Evolutionary conservation across 2,888 invertebrate genomes (phyloP).

Genomic region (Stenodema calcarata): DNA sequence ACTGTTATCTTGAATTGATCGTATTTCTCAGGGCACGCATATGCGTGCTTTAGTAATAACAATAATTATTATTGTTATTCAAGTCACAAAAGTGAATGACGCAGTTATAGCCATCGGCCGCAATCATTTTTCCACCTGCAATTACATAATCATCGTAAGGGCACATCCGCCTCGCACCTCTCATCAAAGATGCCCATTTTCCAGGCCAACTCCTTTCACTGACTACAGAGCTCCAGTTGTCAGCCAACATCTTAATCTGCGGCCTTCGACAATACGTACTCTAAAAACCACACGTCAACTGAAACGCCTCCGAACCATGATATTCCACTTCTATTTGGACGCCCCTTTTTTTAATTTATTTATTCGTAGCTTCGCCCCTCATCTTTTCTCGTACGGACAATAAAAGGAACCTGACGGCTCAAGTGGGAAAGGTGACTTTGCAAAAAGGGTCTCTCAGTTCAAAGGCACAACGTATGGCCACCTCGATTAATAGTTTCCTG

Average conservation of each 20-base stretch:
- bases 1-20: no score
- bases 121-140: no score
- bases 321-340: conserved; percentile 37
- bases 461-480: not conserved
- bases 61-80: no score
- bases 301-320: conserved; percentile 8
- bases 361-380: not conserved
- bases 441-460: not conserved
- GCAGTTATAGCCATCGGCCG: no score
- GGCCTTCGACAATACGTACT: not conserved
- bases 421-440: conserved; percentile 31
- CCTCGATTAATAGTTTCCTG: conserved; percentile 20
- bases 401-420: not conserved
- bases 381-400: not conserved
- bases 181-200: not conserved
- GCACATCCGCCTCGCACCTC: no score
- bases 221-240: not conserved
- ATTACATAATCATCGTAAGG: no score
- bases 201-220: not conserved
- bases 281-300: not conserved
- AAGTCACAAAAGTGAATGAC: no score
- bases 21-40: no score
- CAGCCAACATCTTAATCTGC: conserved; percentile 22
- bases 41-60: no score
- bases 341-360: not conserved